A percentile compares a stretch with the other conserved stretches of the same genome.
Conservation (phyloP, 2,797 vertebrate genomes). For the Parauchenoglanis punctatus region DNA sequence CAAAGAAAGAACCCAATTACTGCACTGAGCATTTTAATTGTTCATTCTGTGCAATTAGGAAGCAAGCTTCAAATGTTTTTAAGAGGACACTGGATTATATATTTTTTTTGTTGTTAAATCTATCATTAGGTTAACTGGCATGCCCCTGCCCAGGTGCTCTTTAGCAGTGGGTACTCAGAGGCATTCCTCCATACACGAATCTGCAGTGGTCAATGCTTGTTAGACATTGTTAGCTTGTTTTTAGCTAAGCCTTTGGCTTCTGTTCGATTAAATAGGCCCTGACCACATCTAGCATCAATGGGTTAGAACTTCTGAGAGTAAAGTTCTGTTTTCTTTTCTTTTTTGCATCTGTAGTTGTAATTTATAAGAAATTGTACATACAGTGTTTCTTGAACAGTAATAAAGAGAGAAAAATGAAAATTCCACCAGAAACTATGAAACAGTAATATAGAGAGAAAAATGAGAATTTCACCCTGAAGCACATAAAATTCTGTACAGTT, state of each 20-base stretch:
- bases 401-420: not conserved
- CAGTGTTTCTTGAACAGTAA: not conserved
- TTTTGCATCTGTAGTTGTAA: not conserved
- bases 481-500: not conserved
- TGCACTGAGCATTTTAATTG: slow-evolving; percentile 69
- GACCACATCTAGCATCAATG: not conserved
- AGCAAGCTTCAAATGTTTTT: slow-evolving; percentile 68
- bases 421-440: not conserved
- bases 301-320: not conserved
- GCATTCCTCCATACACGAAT: slow-evolving; percentile 68
- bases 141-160: slow-evolving; percentile 72
- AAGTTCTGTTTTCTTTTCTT: not conserved
- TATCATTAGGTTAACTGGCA: slow-evolving; percentile 74
- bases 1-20: slow-evolving; percentile 79
- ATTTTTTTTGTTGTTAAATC: slow-evolving; percentile 66
- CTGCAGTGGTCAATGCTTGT: slow-evolving; percentile 35
- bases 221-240: slow-evolving; percentile 26
- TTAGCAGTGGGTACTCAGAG: slow-evolving; percentile 62
- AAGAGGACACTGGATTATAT: slow-evolving; percentile 73
- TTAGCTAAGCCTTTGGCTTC: slow-evolving; percentile 32
- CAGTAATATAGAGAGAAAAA: not conserved
- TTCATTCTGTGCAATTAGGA: slow-evolving; percentile 73
- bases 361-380: not conserved
- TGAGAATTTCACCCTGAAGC: not conserved
- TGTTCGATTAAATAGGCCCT: not conserved